These are phyloP conservation scores for Neogobius melanostomus DNA, from an alignment of 2,113 vertebrate species.

Conservation along the genomic window DNA sequence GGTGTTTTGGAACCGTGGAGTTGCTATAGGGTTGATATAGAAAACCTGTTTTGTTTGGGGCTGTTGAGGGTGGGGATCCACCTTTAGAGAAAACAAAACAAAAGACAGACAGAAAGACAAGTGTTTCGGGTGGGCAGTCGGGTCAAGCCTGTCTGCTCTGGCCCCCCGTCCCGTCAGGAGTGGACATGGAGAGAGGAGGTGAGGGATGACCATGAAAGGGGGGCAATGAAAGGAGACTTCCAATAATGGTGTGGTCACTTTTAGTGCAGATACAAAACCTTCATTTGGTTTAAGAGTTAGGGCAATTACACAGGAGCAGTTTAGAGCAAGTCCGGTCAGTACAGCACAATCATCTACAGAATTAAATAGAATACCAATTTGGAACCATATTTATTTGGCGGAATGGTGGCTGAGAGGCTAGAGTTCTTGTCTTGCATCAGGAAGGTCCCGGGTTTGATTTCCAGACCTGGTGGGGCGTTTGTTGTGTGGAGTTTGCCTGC, in stretches of 20 bases:
- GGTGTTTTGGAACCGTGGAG: constrained; percentile 82
- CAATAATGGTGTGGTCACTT: constrained; percentile 26
- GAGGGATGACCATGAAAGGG: constrained; percentile 62
- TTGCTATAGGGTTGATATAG: constrained; percentile 85
- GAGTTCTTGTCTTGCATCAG: no score
- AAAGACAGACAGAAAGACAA: constrained; percentile 77
- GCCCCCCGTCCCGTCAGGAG: constrained; percentile 66
- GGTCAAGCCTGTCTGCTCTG: constrained; percentile 66
- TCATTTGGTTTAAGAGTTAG: constrained; percentile 13
- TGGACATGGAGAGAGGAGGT: constrained; percentile 67
- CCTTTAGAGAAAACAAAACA: constrained; percentile 70
- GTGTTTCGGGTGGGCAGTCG: constrained; percentile 71
- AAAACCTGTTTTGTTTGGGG: constrained; percentile 85
- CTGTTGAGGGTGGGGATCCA: constrained; percentile 83
- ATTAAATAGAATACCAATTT: no score
- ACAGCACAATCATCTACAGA: background rate
- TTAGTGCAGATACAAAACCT: constrained; percentile 4
- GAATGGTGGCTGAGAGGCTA: no score
- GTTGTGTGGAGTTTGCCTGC: no score
- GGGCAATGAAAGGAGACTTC: constrained; percentile 24
- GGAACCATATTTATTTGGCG: no score
- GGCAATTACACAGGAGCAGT: background rate
- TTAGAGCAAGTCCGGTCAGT: background rate
- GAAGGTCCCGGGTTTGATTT: no score
- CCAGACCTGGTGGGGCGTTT: no score